Evolutionary conservation across 1,140 invertebrate genomes (phyloP).

Genomic region (Micrasema longulum): DNA sequence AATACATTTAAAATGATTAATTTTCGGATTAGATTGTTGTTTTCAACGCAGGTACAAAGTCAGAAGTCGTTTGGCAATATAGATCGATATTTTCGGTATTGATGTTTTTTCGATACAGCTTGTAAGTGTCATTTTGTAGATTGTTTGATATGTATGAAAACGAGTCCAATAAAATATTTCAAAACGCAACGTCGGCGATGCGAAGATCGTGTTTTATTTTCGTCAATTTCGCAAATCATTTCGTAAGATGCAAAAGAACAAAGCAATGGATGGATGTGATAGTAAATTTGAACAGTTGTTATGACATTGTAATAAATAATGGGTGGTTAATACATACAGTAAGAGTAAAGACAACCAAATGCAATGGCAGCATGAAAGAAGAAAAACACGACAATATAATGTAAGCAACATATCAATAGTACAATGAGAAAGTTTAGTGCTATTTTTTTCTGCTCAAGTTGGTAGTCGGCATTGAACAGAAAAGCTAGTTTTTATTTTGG

Average conservation of each 20-base stretch:
- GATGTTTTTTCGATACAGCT: conserved; percentile 40
- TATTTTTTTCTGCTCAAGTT: too few species aligned
- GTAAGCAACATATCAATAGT: conserved; percentile 46
- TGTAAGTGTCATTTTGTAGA: conserved; percentile 40
- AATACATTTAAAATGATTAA: too few species aligned
- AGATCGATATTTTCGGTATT: conserved; percentile 22
- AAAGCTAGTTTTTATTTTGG: too few species aligned
- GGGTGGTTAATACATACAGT: conserved; percentile 38
- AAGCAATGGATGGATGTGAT: background rate
- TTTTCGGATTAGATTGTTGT: too few species aligned
- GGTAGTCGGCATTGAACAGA: too few species aligned
- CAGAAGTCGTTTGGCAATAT: conserved; percentile 6
- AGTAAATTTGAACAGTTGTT: background rate
- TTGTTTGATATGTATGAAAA: conserved; percentile 27
- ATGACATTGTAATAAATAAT: conserved; percentile 1
- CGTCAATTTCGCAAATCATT: too few species aligned
- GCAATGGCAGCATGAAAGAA: conserved; percentile 64
- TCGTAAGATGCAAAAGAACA: too few species aligned
- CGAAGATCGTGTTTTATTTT: too few species aligned
- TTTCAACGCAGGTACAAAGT: too few species aligned
- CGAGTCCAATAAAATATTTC: background rate
- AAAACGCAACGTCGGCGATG: too few species aligned
- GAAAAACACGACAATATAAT: conserved; percentile 63
- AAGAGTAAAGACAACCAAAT: conserved; percentile 27
- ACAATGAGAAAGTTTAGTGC: too few species aligned